Conservation (phyloP, 2,113 vertebrate species). For the Myotis brandtii region DNA sequence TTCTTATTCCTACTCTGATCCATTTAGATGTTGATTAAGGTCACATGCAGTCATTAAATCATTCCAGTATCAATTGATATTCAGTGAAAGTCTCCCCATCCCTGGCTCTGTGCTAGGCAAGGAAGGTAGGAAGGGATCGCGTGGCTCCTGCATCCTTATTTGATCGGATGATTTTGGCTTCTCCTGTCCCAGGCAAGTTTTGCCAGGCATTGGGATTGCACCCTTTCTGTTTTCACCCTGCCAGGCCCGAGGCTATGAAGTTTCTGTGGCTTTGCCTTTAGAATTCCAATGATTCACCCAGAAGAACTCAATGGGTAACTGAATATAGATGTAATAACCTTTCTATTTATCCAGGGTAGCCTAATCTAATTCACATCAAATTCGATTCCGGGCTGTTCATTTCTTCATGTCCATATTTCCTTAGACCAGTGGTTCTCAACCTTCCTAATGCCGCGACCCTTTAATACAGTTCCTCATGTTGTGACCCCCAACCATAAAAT, state of each 20-base stretch:
- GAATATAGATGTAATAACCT: constrained; percentile 44
- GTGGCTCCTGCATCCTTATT: background rate
- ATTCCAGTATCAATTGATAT: background rate
- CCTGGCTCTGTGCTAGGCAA: background rate
- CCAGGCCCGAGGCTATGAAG: constrained; percentile 59
- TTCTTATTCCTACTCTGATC: background rate
- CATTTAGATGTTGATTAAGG: background rate
- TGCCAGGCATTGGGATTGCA: constrained; percentile 5
- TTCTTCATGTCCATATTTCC: background rate
- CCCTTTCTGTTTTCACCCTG: constrained; percentile 42
- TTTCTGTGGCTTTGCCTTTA: constrained; percentile 44
- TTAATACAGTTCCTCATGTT: too few species aligned
- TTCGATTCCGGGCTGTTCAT: background rate
- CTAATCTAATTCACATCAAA: background rate
- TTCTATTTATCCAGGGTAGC: background rate
- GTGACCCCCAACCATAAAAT: too few species aligned
- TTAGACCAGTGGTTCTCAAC: background rate
- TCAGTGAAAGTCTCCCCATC: background rate
- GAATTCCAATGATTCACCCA: background rate
- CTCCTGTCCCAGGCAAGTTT: constrained; percentile 42
- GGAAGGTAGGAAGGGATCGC: background rate
- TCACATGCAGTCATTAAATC: background rate
- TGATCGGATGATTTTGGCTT: constrained; percentile 25
- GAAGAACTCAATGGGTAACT: constrained; percentile 10
- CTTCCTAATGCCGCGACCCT: too few species aligned